phyloP scores from a whole-genome alignment of 1,140 invertebrate species.

The Araneus ventricosus region DNA sequence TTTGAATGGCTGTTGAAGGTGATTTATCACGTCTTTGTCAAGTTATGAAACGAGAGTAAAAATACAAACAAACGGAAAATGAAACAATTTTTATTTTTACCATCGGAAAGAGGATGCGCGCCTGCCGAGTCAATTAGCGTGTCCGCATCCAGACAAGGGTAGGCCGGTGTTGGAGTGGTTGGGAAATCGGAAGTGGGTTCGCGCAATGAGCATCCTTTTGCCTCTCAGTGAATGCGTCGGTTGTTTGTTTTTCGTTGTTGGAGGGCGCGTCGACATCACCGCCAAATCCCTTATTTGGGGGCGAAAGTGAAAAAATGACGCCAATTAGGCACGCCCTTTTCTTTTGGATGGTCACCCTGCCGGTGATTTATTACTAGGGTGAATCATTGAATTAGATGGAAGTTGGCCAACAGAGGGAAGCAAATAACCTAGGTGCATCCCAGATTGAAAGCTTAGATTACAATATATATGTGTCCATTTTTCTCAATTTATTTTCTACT shows the following conservation, averaged over 20 bases:
- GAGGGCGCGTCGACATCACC: constrained; percentile 29
- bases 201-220: not conserved
- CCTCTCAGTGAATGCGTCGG: not conserved
- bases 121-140: not conserved
- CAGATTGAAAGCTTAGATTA: not conserved
- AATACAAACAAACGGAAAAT: not conserved
- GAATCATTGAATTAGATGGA: not conserved
- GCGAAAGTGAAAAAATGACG: constrained; percentile 37
- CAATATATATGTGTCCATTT: too few relatives aligned
- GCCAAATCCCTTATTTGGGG: constrained; percentile 8
- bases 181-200: constrained; percentile 23
- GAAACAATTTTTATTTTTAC: not conserved
- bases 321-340: constrained; percentile 36
- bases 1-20: not conserved
- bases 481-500: too few relatives aligned
- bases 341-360: not conserved
- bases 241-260: constrained; percentile 35
- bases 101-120: not conserved
- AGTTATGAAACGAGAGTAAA: not conserved
- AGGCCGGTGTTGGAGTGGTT: not conserved
- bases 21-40: not conserved
- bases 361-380: not conserved
- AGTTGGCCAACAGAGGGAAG: not conserved
- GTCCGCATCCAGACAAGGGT: not conserved
- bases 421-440: not conserved